Percentiles rank a stretch among this genome's conserved stretches.
Evolutionary conservation across 2,113 vertebrate genomes (phyloP).

Genomic region (Mustela lutreola): DNA sequence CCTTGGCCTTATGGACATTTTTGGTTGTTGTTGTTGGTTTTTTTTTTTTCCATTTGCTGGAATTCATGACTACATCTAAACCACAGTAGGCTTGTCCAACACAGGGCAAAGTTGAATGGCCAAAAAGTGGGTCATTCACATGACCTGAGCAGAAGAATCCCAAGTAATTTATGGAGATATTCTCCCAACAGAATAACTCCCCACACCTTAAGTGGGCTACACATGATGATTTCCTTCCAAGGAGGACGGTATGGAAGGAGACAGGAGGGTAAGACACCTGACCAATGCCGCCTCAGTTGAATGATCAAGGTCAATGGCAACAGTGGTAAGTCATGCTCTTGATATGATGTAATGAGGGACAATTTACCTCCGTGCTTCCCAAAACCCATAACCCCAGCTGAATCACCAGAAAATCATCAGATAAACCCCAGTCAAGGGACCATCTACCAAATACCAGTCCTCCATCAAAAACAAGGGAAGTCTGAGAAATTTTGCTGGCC

Average conservation of each 20-base stretch:
- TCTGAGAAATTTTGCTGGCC: background rate
- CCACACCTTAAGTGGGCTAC: background rate
- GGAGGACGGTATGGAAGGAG: background rate
- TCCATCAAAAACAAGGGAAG: background rate
- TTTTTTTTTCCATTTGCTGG: background rate
- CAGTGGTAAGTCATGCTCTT: background rate
- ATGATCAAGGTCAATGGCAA: background rate
- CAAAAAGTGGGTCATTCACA: slow-evolving; percentile 23
- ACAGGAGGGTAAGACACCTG: background rate
- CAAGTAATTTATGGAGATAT: slow-evolving; percentile 32
- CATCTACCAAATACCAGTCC: background rate
- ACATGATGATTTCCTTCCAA: background rate
- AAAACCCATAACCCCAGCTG: background rate
- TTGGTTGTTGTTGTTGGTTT: no score
- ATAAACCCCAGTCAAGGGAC: background rate
- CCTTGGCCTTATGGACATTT: background rate
- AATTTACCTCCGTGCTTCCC: background rate
- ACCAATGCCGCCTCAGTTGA: background rate
- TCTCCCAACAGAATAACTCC: background rate
- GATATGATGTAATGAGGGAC: background rate
- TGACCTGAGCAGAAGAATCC: slow-evolving; percentile 10
- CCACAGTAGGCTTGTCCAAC: background rate
- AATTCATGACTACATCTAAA: slow-evolving; percentile 50
- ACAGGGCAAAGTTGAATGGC: background rate
- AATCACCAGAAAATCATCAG: background rate